phyloP scores from a whole-genome alignment of 2,888 invertebrate species.

The Protula sp. region DNA sequence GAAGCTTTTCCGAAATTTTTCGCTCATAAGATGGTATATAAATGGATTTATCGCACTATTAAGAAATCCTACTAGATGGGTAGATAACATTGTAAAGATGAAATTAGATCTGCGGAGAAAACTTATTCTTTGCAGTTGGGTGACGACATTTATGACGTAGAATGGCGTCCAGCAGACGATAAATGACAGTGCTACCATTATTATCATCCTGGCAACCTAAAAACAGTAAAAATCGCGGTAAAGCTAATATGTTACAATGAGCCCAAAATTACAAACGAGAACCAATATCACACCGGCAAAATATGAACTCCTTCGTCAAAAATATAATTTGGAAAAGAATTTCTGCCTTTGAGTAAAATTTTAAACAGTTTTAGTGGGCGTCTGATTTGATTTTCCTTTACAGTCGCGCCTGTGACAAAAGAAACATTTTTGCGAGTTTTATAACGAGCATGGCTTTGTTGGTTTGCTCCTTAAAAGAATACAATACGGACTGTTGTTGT shows the following conservation, averaged over 20 bases:
- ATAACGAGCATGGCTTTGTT: too few species aligned
- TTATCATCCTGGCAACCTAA: slow-evolving; percentile 56
- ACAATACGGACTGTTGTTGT: too few species aligned
- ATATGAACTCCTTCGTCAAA: too few species aligned
- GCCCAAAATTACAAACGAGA: neutral
- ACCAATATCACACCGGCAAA: too few species aligned
- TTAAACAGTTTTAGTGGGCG: too few species aligned
- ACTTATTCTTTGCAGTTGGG: slow-evolving; percentile 48
- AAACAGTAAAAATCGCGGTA: slow-evolving; percentile 18
- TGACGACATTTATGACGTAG: slow-evolving; percentile 54
- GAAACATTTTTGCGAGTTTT: too few species aligned
- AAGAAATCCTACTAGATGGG: slow-evolving; percentile 54
- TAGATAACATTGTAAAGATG: slow-evolving; percentile 55
- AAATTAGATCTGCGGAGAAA: slow-evolving; percentile 52
- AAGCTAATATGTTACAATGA: neutral
- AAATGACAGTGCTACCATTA: slow-evolving; percentile 54
- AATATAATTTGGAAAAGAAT: too few species aligned
- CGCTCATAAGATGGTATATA: slow-evolving; percentile 56
- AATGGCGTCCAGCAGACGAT: slow-evolving; percentile 55
- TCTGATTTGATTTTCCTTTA: too few species aligned
- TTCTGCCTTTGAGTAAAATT: too few species aligned
- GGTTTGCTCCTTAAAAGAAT: too few species aligned
- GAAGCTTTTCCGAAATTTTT: slow-evolving; percentile 52
- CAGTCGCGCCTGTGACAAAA: too few species aligned
- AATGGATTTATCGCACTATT: slow-evolving; percentile 56